Percentiles rank a stretch among this genome's conserved stretches.
phyloP scores from a whole-genome alignment of 1,140 invertebrate species.

The Lucilia sericata region DNA sequence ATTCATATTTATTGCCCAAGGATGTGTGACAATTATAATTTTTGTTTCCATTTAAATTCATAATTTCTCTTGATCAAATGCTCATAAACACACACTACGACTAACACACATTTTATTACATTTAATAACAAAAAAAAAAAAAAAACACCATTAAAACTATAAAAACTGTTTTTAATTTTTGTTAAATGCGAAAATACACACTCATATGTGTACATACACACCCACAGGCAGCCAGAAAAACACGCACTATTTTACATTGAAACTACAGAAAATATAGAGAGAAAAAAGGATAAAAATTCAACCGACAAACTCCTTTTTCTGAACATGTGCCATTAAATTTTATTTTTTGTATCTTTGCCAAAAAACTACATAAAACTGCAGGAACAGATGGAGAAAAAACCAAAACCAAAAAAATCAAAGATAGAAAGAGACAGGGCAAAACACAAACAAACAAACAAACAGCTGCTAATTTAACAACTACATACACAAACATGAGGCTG shows the following conservation, averaged over 20 bases:
- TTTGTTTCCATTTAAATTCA: conserved; percentile 7
- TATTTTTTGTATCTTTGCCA: not conserved
- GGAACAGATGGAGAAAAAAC: not conserved
- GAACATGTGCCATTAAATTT: conserved; percentile 10
- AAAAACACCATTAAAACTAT: not conserved
- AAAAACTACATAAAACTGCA: not conserved
- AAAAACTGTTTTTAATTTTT: not conserved
- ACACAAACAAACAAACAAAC: conserved; percentile 16
- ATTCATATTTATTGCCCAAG: not conserved
- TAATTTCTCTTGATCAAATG: not conserved
- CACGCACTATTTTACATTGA: not conserved
- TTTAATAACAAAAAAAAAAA: no score
- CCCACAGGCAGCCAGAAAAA: not conserved
- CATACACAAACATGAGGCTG: not conserved
- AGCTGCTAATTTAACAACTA: conserved; percentile 16
- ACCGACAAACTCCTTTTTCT: not conserved
- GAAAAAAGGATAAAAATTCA: not conserved
- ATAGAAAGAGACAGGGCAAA: not conserved
- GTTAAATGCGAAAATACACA: not conserved
- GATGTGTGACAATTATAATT: conserved; percentile 12
- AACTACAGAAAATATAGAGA: not conserved
- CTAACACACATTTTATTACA: not conserved
- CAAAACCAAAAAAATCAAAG: not conserved
- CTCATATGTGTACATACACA: not conserved
- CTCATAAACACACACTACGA: not conserved